Conservation (phyloP, 92 coral and sea anemone species). For the Heteractis magnifica region DNA sequence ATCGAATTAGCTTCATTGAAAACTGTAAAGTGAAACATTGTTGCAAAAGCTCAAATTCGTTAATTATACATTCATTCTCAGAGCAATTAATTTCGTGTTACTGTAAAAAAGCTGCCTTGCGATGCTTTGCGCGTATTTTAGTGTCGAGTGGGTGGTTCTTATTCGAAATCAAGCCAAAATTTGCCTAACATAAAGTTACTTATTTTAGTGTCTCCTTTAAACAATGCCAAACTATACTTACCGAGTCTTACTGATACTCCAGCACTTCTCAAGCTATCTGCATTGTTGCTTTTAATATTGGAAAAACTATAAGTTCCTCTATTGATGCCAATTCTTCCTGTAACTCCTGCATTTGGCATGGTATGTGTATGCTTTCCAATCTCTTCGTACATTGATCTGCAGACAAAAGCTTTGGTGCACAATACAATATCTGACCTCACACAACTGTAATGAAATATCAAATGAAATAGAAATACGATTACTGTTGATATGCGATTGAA, state of each 20-base stretch:
- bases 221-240: slow-evolving; percentile 16
- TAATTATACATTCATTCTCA: too few species aligned
- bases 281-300: background rate
- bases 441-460: slow-evolving; percentile 9
- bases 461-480: background rate
- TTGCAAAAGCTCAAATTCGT: too few species aligned
- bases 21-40: too few species aligned
- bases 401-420: slow-evolving; percentile 13
- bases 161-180: too few species aligned
- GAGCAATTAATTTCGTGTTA: too few species aligned
- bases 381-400: slow-evolving; percentile 31
- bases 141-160: too few species aligned
- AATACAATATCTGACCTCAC: background rate
- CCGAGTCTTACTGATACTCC: slow-evolving; percentile 21
- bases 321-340: background rate
- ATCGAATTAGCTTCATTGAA: too few species aligned
- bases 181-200: too few species aligned
- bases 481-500: background rate
- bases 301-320: background rate
- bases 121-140: too few species aligned
- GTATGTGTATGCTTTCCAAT: slow-evolving; percentile 2
- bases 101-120: too few species aligned
- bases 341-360: slow-evolving; percentile 18
- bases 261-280: background rate
- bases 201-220: too few species aligned